phyloP scores from a whole-genome alignment of 2,113 vertebrate genomes.

The Sialia sialis region DNA sequence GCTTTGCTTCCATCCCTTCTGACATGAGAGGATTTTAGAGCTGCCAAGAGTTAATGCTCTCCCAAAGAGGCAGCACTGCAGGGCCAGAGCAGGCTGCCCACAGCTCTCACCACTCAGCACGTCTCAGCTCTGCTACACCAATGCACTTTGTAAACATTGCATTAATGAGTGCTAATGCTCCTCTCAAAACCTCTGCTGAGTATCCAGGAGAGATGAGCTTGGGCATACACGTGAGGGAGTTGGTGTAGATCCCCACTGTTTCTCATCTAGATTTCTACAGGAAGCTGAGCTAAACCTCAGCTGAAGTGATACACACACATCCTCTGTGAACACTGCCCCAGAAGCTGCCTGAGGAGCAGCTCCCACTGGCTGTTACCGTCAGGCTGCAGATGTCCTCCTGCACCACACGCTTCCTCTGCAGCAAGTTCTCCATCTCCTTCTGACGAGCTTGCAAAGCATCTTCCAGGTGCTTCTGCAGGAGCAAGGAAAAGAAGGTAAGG shows the following conservation, averaged over 20 bases:
- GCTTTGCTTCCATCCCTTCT: neutral
- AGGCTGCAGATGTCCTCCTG: slow-evolving; percentile 74
- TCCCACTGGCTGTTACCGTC: slow-evolving; percentile 62
- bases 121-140: neutral
- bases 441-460: slow-evolving; percentile 69
- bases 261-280: neutral
- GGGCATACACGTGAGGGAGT: neutral
- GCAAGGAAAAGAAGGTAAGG: neutral
- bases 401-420: slow-evolving; percentile 48
- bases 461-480: slow-evolving; percentile 73
- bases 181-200: neutral
- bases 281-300: neutral
- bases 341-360: neutral
- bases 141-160: neutral
- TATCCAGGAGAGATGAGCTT: neutral
- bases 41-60: neutral
- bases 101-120: neutral
- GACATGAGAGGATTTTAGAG: neutral
- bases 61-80: neutral
- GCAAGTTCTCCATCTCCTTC: slow-evolving; percentile 63
- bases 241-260: neutral
- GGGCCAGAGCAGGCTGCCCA: neutral
- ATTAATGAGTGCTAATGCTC: neutral
- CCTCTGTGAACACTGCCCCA: neutral
- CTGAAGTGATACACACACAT: neutral